phyloP scores from a whole-genome alignment of 2,113 vertebrate genomes.

The Macrotus californicus region DNA sequence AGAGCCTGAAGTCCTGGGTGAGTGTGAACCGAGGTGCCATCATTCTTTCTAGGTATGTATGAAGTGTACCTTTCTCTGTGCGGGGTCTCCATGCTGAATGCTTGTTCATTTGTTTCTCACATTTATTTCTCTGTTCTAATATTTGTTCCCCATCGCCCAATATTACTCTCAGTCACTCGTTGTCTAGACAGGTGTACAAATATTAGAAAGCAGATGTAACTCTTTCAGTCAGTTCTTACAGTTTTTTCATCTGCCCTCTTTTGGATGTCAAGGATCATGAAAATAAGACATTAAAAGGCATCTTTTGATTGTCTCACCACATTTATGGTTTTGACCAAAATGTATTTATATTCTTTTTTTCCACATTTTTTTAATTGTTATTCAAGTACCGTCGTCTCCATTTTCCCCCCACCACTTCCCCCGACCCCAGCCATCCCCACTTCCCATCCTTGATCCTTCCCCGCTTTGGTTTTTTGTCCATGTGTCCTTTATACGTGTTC shows the following conservation, averaged over 20 bases:
- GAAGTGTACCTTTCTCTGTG: not conserved
- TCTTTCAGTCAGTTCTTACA: not conserved
- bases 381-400: too few relatives aligned
- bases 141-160: not conserved
- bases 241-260: not conserved
- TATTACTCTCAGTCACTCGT: not conserved
- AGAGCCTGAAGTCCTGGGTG: slow-evolving; percentile 89
- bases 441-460: too few relatives aligned
- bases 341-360: not conserved
- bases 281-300: not conserved
- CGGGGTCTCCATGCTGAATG: not conserved
- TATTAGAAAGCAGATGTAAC: not conserved
- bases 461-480: too few relatives aligned
- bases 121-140: not conserved
- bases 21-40: slow-evolving; percentile 93
- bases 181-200: not conserved
- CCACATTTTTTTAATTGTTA: too few relatives aligned
- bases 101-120: not conserved
- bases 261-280: not conserved
- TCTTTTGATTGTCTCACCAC: not conserved
- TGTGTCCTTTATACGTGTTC: too few relatives aligned
- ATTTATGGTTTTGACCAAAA: not conserved
- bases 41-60: slow-evolving; percentile 90
- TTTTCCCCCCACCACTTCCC: too few relatives aligned
- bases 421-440: too few relatives aligned